A percentile compares a stretch with the other conserved stretches of the same genome.
These are phyloP conservation scores for Prosopocoilus inquinatus DNA, from an alignment of 2,888 invertebrate species.

Conservation along the genomic window DNA sequence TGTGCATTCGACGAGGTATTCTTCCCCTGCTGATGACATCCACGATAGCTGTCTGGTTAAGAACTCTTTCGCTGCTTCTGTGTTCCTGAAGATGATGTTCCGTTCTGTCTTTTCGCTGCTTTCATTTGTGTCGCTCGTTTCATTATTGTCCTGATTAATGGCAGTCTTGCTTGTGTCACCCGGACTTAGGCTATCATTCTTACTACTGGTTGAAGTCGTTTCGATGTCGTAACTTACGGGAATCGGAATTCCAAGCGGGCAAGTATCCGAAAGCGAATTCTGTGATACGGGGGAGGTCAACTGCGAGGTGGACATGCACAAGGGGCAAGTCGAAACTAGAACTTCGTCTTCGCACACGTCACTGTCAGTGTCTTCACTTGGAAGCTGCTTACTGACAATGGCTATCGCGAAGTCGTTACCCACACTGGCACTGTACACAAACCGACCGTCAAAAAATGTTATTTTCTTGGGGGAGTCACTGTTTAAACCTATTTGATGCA, in stretches of 20 bases:
- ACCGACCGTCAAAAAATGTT: constrained; percentile 66
- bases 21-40: constrained; percentile 70
- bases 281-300: constrained; percentile 59
- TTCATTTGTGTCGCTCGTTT: constrained; percentile 25
- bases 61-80: constrained; percentile 75
- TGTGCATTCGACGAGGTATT: constrained; percentile 64
- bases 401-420: constrained; percentile 77
- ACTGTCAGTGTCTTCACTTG: constrained; percentile 53
- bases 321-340: constrained; percentile 65
- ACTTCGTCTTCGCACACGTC: constrained; percentile 64
- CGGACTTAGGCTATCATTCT: constrained; percentile 37
- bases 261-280: constrained; percentile 63
- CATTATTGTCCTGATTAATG: constrained; percentile 38
- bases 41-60: constrained; percentile 71
- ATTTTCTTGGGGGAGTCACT: constrained; percentile 62
- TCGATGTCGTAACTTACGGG: constrained; percentile 50
- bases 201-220: constrained; percentile 40
- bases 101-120: constrained; percentile 36
- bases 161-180: constrained; percentile 34
- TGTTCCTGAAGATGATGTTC: constrained; percentile 73
- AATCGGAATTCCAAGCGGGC: constrained; percentile 61
- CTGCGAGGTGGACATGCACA: constrained; percentile 60
- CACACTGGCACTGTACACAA: constrained; percentile 68
- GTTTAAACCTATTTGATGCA: constrained; percentile 66
- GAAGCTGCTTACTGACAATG: constrained; percentile 61